phyloP scores from a whole-genome alignment of 2,888 invertebrate genomes.

The Patella ulyssiponensis region DNA sequence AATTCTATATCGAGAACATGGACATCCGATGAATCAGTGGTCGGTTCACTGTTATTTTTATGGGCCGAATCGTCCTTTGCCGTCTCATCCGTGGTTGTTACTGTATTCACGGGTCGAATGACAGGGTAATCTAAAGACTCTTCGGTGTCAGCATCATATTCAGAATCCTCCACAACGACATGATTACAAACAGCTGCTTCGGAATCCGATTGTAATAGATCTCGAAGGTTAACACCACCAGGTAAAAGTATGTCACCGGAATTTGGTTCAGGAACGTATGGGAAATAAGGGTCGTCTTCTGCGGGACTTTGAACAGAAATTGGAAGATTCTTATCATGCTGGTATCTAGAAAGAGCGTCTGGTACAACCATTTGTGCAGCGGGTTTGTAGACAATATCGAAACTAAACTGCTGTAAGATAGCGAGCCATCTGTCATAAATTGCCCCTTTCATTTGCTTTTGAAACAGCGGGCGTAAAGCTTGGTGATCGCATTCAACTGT shows the following conservation, averaged over 20 bases:
- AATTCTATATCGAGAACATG: neutral
- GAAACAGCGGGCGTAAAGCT: conserved; percentile 19
- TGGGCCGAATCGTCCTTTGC: too few species aligned
- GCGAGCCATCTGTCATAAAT: conserved; percentile 23
- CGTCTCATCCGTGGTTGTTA: too few species aligned
- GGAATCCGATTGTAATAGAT: too few species aligned
- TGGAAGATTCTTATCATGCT: neutral
- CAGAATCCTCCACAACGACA: too few species aligned
- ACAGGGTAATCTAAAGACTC: too few species aligned
- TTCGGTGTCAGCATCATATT: too few species aligned
- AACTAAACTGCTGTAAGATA: neutral
- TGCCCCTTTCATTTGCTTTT: conserved; percentile 25
- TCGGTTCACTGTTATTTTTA: too few species aligned
- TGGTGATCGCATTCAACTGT: conserved; percentile 25
- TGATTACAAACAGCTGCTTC: too few species aligned
- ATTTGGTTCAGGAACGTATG: conserved; percentile 15
- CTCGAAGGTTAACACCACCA: too few species aligned
- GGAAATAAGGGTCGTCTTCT: conserved; percentile 23
- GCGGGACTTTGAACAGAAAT: conserved; percentile 10
- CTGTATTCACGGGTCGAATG: too few species aligned
- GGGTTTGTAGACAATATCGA: conserved; percentile 15
- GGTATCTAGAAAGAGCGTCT: conserved; percentile 1
- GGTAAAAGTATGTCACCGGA: too few species aligned
- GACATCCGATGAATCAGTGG: too few species aligned
- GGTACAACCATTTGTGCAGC: neutral